A percentile compares a stretch with the other conserved stretches of the same genome.
Evolutionary conservation across 2,797 vertebrate genomes (phyloP).

Genomic region (Pygocentrus nattereri): DNA sequence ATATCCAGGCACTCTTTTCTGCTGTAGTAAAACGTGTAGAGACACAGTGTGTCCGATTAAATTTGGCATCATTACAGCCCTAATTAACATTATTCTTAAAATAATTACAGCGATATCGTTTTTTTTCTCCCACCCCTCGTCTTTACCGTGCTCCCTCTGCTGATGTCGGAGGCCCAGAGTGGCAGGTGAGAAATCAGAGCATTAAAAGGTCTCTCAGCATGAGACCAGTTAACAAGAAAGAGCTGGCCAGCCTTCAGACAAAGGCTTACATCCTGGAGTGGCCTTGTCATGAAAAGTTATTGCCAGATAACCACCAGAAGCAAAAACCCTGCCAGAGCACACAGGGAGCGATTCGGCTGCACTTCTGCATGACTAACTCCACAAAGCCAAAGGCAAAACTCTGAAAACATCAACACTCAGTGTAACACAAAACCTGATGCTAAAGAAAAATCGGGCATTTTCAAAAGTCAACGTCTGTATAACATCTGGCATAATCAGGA

Average conservation of each 20-base stretch:
- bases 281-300: slow-evolving; percentile 34
- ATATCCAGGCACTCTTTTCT: too few relatives aligned
- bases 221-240: slow-evolving; percentile 18
- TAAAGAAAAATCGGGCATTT: too few relatives aligned
- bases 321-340: not conserved
- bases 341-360: not conserved
- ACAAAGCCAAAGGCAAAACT: not conserved
- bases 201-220: not conserved
- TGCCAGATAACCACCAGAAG: not conserved
- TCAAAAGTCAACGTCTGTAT: too few relatives aligned
- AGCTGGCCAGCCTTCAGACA: slow-evolving; percentile 16
- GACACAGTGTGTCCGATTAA: too few relatives aligned
- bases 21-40: too few relatives aligned
- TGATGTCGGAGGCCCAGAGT: not conserved
- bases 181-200: not conserved
- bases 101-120: too few relatives aligned
- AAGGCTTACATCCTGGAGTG: slow-evolving; percentile 3
- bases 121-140: not conserved
- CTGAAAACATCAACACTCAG: not conserved
- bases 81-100: too few relatives aligned
- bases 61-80: too few relatives aligned
- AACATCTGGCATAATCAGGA: too few relatives aligned
- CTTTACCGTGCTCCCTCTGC: not conserved
- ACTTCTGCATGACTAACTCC: not conserved
- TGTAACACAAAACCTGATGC: not conserved